Evolutionary conservation across 2,888 invertebrate species (phyloP), one percentile per base, ranked within the genome.

Genomic region (Cerceris ruficornis): DNA sequence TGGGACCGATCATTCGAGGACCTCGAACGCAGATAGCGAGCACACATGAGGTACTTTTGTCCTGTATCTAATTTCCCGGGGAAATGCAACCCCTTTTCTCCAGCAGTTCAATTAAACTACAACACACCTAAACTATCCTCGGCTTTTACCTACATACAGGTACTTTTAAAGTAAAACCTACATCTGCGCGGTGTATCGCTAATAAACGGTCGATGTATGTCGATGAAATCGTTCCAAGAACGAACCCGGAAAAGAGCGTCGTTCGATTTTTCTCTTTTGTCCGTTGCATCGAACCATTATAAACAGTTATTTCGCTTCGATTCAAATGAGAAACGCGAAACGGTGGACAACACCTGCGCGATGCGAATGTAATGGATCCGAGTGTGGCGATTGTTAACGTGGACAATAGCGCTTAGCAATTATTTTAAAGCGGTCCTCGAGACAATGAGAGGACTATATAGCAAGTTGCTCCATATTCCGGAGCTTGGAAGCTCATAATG

Each of bases 381-480:
- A 64, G 49, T 58, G 28, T 55, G 58, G 69, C 9, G 78, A 78
- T 80, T 78, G 75, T 78, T 55, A 28, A 68, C 70, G 65, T 59
- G 71, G 75, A 78, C 78, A 80, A 80, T 80, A 59, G 60, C 59
- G 78, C 69, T 69, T 64, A 65, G 68, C 80, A 75, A 81, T 81
- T 81, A 81, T 81, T 81, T 81, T 81, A 81, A 75, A 81, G 80
- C 80, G 60, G 60, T 65, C 39, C 59, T 52, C 46, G 55, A 67
- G 68, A 81, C 80, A 81, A 75, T 79, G 67, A 73, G 67, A 42
- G 17, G 52, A 14, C 39, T 70, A 49, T 75, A 78, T 42, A 78
- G 68, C 68, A 71, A 75, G 68, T 49, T 59, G 80, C 70, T 65
- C 65, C 78, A 66, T 78, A 75, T 80, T 80, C 80, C 49, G 4